Percentiles rank a stretch among this genome's conserved stretches.
These are phyloP conservation scores for Sympetrum striolatum DNA, from an alignment of 2,888 invertebrate genomes.

Conservation along the genomic window DNA sequence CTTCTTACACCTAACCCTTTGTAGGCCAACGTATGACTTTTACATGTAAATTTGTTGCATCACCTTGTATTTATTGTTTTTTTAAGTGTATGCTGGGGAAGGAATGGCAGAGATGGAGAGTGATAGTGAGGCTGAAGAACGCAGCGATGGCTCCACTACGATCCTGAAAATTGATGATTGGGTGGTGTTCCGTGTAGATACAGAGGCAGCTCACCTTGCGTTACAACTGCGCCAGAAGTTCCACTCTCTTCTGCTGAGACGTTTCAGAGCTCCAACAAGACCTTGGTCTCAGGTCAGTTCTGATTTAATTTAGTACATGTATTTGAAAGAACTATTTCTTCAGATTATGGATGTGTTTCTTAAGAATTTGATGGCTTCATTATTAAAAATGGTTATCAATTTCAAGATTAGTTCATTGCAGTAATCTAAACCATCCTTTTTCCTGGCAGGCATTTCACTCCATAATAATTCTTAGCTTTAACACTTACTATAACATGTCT, in stretches of 20 bases:
- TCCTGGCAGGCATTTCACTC: too few species aligned
- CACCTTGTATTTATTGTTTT: not conserved
- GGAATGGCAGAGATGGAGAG: conserved; percentile 53
- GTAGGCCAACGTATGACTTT: too few species aligned
- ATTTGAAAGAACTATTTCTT: too few species aligned
- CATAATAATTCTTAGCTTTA: too few species aligned
- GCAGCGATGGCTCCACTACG: conserved; percentile 60
- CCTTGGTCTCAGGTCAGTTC: conserved; percentile 58
- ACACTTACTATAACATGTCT: too few species aligned
- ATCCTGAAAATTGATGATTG: conserved; percentile 75
- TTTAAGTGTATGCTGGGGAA: not conserved
- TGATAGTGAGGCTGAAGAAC: conserved; percentile 65
- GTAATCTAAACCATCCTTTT: too few species aligned
- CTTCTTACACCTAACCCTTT: too few species aligned
- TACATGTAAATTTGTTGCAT: too few species aligned
- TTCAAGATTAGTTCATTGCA: too few species aligned
- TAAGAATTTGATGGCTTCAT: too few species aligned
- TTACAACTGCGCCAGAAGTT: conserved; percentile 76
- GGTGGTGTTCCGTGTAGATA: conserved; percentile 74
- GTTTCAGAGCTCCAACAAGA: conserved; percentile 56
- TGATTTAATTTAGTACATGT: not conserved
- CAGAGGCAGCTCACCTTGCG: conserved; percentile 70
- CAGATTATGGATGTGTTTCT: too few species aligned
- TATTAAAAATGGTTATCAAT: too few species aligned
- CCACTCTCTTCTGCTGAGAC: conserved; percentile 70